Percentiles rank a stretch among this genome's conserved stretches.
phyloP scores from a whole-genome alignment of 2,888 invertebrate genomes.

The Tachina grossa region DNA sequence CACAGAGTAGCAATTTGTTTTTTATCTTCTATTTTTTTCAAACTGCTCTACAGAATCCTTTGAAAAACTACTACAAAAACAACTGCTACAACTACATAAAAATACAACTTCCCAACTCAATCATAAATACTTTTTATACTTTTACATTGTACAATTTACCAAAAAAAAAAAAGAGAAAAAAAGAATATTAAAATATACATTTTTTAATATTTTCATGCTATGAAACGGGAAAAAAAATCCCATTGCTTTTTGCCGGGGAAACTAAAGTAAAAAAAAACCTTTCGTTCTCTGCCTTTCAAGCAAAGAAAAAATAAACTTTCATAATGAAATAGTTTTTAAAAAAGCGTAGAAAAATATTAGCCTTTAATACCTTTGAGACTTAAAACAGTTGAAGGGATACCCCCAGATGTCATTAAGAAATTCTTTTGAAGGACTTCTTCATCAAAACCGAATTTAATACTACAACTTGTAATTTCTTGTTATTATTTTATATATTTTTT shows the following conservation, averaged over 20 bases:
- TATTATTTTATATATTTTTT: too few relatives aligned
- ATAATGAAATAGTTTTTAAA: constrained; percentile 27
- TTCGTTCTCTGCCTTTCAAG: neutral
- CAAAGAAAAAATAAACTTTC: constrained; percentile 1
- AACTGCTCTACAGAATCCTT: constrained; percentile 44
- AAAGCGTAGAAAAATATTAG: constrained; percentile 53
- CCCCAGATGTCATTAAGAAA: neutral
- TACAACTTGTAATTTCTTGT: too few relatives aligned
- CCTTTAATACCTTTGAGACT: constrained; percentile 63
- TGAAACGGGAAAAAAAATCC: neutral
- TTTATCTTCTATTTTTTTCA: neutral
- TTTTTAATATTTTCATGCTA: constrained; percentile 16
- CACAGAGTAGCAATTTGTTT: constrained; percentile 36
- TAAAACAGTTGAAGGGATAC: neutral
- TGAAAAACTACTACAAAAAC: constrained; percentile 40
- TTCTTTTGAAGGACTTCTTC: neutral
- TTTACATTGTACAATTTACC: constrained; percentile 24
- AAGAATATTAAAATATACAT: constrained; percentile 6
- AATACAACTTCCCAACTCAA: constrained; percentile 52
- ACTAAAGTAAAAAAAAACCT: neutral
- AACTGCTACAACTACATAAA: constrained; percentile 16
- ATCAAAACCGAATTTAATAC: neutral
- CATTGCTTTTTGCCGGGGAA: neutral
- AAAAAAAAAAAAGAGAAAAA: neutral
- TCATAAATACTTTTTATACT: constrained; percentile 53